These are phyloP conservation scores for Sebastes nivosus DNA, from an alignment of 2,797 vertebrate genomes.

Conservation along the genomic window DNA sequence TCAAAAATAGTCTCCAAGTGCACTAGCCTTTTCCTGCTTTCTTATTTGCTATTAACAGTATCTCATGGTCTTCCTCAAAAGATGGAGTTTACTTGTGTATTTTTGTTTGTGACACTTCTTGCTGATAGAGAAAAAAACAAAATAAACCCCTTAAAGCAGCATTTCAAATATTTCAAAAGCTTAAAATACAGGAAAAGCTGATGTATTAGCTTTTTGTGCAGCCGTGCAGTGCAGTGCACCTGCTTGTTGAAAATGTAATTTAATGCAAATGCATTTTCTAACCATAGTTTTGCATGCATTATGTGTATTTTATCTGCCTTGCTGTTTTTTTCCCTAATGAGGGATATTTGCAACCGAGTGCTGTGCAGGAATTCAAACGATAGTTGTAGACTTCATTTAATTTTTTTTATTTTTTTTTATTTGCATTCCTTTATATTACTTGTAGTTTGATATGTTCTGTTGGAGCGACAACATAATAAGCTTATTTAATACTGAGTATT, in stretches of 20 bases:
- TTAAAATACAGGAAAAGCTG: not conserved
- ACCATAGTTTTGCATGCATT: conserved; percentile 15
- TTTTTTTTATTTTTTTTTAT: not conserved
- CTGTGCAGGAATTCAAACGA: conserved; percentile 27
- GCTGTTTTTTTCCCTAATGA: not conserved
- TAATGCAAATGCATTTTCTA: conserved; percentile 12
- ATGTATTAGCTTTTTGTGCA: not conserved
- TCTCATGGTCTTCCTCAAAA: not conserved
- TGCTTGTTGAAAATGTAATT: conserved; percentile 11
- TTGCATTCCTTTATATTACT: not conserved
- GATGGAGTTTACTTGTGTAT: too few relatives aligned
- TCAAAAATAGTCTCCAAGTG: not conserved
- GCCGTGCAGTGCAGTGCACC: not conserved
- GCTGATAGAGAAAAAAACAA: not conserved
- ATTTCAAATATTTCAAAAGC: not conserved
- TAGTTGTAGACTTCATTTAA: not conserved
- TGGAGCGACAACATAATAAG: not conserved
- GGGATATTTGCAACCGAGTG: not conserved
- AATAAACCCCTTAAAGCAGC: not conserved
- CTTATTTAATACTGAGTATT: conserved; percentile 39
- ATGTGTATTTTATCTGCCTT: not conserved
- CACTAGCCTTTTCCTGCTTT: not conserved
- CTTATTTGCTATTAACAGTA: not conserved
- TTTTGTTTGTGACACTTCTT: not conserved
- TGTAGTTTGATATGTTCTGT: not conserved